phyloP scores from a whole-genome alignment of 2,113 vertebrate species.

The Epinephelus moara region DNA sequence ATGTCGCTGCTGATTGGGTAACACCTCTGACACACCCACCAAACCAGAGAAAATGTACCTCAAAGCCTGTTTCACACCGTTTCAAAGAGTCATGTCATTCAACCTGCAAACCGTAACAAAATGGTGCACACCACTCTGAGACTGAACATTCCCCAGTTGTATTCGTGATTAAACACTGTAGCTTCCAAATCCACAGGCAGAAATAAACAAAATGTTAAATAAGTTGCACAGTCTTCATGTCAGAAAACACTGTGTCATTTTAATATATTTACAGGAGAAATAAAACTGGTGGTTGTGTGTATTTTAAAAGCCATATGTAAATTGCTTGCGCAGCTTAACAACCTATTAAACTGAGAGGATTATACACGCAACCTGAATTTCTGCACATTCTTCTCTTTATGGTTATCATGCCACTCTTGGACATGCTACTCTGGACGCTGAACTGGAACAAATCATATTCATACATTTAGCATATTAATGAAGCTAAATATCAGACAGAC shows the following conservation, averaged over 20 bases:
- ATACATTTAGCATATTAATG: conserved; percentile 82
- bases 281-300: conserved; percentile 28
- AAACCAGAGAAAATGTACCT: too few species aligned
- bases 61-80: too few species aligned
- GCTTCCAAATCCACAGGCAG: background rate
- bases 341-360: conserved; percentile 70
- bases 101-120: too few species aligned
- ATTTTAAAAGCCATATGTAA: conserved; percentile 60
- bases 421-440: conserved; percentile 71
- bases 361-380: conserved; percentile 70
- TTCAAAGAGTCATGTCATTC: too few species aligned
- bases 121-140: too few species aligned
- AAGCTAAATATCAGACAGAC: conserved; percentile 77
- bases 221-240: background rate
- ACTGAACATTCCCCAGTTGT: background rate
- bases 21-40: too few species aligned
- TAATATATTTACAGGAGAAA: conserved; percentile 25
- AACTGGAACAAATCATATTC: conserved; percentile 79
- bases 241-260: background rate
- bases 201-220: background rate
- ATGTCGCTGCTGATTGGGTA: too few species aligned
- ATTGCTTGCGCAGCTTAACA: conserved; percentile 66
- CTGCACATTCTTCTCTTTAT: conserved; percentile 56
- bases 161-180: background rate
- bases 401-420: conserved; percentile 67